Percentiles rank a stretch among this genome's conserved stretches.
Evolutionary conservation across 2,888 invertebrate species (phyloP).

Genomic region (Cyrtodaria siliqua): DNA sequence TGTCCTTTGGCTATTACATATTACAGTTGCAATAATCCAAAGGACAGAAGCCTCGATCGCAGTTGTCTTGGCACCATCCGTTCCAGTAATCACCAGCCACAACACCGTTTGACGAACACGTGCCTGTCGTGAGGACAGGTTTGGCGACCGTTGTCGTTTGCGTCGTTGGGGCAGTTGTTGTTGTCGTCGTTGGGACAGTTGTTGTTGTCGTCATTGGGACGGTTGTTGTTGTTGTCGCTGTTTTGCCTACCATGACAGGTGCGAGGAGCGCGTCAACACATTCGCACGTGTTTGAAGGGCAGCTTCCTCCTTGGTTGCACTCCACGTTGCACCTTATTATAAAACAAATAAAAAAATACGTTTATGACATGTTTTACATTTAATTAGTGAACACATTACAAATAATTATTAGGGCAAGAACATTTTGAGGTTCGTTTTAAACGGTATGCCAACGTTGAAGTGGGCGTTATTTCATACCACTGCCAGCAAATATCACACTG

Average conservation of each 20-base stretch:
- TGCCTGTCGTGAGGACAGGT: neutral
- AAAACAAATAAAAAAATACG: too few relatives aligned
- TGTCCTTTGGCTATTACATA: neutral
- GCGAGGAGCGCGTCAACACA: conserved; percentile 25
- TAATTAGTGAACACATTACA: too few relatives aligned
- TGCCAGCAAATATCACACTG: too few relatives aligned
- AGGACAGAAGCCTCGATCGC: conserved; percentile 44
- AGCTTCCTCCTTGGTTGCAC: conserved; percentile 40
- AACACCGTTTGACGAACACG: conserved; percentile 40
- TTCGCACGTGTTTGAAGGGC: conserved; percentile 42
- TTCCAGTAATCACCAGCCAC: conserved; percentile 49
- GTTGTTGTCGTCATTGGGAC: neutral
- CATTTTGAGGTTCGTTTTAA: too few relatives aligned
- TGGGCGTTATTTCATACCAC: too few relatives aligned
- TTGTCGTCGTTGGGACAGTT: conserved; percentile 6
- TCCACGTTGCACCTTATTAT: conserved; percentile 55
- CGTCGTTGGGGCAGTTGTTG: neutral
- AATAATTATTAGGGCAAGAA: too few relatives aligned
- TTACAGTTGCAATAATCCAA: conserved; percentile 39
- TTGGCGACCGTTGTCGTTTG: neutral
- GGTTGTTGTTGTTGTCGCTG: conserved; percentile 6
- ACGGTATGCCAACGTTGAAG: too few relatives aligned
- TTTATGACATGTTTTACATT: too few relatives aligned
- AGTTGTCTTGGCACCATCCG: conserved; percentile 49
- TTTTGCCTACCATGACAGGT: neutral